A percentile compares a stretch with the other conserved stretches of the same genome.
phyloP scores from a whole-genome alignment of 1,140 invertebrate species.

The Diabrotica undecimpunctata region DNA sequence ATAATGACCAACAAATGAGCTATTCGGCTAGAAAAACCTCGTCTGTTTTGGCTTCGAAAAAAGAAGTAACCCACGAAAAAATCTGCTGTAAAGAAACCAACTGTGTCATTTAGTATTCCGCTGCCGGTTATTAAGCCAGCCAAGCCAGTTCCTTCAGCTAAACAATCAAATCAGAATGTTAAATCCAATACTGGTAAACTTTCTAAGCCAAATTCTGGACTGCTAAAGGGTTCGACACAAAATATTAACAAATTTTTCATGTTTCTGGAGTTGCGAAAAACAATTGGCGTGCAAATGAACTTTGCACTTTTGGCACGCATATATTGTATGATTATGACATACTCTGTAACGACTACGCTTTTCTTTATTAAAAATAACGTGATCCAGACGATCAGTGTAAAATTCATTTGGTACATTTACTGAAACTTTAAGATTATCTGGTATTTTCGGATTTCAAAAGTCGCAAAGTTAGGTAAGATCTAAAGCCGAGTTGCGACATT shows the following conservation, averaged over 20 bases:
- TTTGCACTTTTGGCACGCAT: too few relatives aligned
- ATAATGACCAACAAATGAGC: background rate
- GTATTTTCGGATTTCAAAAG: too few relatives aligned
- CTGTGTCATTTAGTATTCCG: constrained; percentile 22
- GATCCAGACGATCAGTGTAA: too few relatives aligned
- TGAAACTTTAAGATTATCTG: too few relatives aligned
- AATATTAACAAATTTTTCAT: constrained; percentile 29
- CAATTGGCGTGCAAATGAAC: too few relatives aligned
- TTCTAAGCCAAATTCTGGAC: constrained; percentile 24
- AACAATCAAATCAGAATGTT: constrained; percentile 9
- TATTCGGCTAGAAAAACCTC: background rate
- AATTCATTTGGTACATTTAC: too few relatives aligned
- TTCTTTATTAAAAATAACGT: too few relatives aligned
- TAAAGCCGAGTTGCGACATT: too few relatives aligned
- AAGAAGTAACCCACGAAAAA: background rate
- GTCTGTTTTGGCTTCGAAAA: constrained; percentile 6
- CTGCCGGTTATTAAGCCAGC: constrained; percentile 24
- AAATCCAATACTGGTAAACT: constrained; percentile 3
- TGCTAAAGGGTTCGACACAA: constrained; percentile 15
- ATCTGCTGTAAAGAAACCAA: background rate
- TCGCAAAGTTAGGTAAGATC: too few relatives aligned
- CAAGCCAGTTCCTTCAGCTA: constrained; percentile 19
- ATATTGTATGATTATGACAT: too few relatives aligned
- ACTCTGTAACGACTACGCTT: too few relatives aligned
- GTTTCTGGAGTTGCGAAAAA: too few relatives aligned